Evolutionary conservation across 2,113 vertebrate genomes (phyloP), one percentile per base, ranked within the genome.

Genomic region (Xenus cinereus): DNA sequence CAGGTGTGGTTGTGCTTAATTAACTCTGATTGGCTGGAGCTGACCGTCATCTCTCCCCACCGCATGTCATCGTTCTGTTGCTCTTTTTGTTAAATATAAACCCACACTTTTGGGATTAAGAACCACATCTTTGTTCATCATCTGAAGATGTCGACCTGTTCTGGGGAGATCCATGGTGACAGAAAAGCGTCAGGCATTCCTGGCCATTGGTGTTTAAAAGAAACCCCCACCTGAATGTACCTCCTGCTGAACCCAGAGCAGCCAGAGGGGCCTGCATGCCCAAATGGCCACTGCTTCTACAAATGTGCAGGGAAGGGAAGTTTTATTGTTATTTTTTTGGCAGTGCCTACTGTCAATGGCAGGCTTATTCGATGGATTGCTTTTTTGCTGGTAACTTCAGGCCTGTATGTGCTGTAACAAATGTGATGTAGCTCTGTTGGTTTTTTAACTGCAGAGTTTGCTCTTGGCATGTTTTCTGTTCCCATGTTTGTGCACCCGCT

Each of bases 31-130:
- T 0, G 3, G 3, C 48, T 72, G 48, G 45, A 77, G 14, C 12
- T 0, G 0, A 9, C 41, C 32, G 41, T 23, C 7, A 4, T 79
- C 56, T 68, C 12, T 79, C 28, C 26, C 11, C 4, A 11, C 1
- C 8, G 4, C 32, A 3, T 15, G 33, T 46, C 63, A 20, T n/a
- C 59, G 15, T n/a, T 39, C 0, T 14, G 7, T 51, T 60, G 16
- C 39, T 64, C 33, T 24, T 87, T 88, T 84, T 80, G 12, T 81
- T 77, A 57, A 35, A 26, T 39, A 48, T 10, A 77, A 84, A 45
- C 3, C 5, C 24, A 81, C 15, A 53, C 19, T 43, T 59, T 22
- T 48, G 21, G 35, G 72, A n/a, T 82, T 26, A 41, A 77, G 57
- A 82, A 41, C 51, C 3, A 0, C 50, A 10, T 59, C 32, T 53